Base-by-base conservation (phyloP, 1,140 invertebrate species). In the Zophobas atratus region DNA sequence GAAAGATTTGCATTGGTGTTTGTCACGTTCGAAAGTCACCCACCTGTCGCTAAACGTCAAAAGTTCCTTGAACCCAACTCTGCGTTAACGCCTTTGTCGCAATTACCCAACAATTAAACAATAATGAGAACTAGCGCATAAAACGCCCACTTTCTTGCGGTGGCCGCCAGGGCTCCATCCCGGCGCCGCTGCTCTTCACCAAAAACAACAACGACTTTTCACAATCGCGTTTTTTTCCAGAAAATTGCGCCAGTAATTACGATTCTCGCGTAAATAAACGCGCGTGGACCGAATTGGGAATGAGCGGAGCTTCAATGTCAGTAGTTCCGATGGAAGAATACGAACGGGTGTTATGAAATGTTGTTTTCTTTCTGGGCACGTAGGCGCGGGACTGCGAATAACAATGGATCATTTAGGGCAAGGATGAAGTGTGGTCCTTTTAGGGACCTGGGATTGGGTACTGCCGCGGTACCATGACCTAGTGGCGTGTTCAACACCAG, bases 171-270 rank as follows among this genome's bases (percentile, higher is more conserved):
- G 43, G 43, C 3, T 46, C 43, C 3, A 46, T 46, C 3, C 49
- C n/a, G n/a, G 3, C n/a, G 49, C 49, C 4, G 20, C 20, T 51
- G 4, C 4, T 6, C 6, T 20, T 4, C n/a, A 20, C 49, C 2
- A 51, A 6, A 20, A 5, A 2, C 6, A 46, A 3, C 2, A 2
- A 51, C n/a, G 4, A 20, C 49, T 5, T 4, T 5, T 51, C 49
- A 51, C 6, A 74, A 56, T 74, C 71, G 49, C 36, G 2, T 41
- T 55, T 75, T 75, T 75, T 75, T 75, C 0, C 36, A 75, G 53
- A 57, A 53, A 57, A 56, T 75, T 75, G 36, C 41, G 60, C 57
- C 38, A 55, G 60, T 49, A 67, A 67, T 67, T 67, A 67, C 43
- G 38, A 41, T 6, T 67, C 20, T 8, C 60, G 60, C 43, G 60